Conservation (phyloP, 2,888 invertebrate species). For the Hirtodrosophila confusa region DNA sequence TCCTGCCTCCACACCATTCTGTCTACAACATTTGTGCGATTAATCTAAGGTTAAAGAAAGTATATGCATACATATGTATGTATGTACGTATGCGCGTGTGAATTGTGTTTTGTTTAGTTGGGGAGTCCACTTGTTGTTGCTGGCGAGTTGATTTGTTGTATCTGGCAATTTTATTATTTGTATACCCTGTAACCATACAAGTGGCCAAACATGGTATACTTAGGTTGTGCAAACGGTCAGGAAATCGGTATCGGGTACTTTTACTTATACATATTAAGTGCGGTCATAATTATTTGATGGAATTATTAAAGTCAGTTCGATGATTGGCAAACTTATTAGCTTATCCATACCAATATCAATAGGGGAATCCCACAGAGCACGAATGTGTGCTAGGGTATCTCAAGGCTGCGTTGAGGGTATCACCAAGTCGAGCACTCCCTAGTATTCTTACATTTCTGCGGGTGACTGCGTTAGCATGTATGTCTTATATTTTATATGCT, state of each 20-base stretch:
- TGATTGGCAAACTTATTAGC: too few species aligned
- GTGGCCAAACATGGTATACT: too few species aligned
- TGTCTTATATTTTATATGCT: conserved; percentile 70
- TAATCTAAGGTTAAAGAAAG: conserved; percentile 66
- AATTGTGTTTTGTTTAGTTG: conserved; percentile 20
- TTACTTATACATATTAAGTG: too few species aligned
- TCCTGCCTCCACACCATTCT: neutral
- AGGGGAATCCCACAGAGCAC: too few species aligned
- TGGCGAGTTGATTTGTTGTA: conserved; percentile 38
- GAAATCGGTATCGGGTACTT: too few species aligned
- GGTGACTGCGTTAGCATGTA: conserved; percentile 33
- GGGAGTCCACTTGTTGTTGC: conserved; percentile 50
- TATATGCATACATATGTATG: too few species aligned
- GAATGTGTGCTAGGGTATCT: too few species aligned
- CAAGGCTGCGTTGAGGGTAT: neutral
- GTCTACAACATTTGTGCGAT: conserved; percentile 47
- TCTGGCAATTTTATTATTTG: conserved; percentile 54
- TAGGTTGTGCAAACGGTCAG: too few species aligned
- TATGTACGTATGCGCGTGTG: conserved; percentile 31
- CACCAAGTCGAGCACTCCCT: conserved; percentile 6
- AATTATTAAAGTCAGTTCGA: too few species aligned
- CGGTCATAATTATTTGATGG: too few species aligned
- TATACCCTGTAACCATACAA: conserved; percentile 22
- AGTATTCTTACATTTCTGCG: neutral
- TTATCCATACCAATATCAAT: too few species aligned